Evolutionary conservation across 2,113 vertebrate genomes (phyloP), one percentile per base, ranked within the genome.

Genomic region (Hucho hucho): DNA sequence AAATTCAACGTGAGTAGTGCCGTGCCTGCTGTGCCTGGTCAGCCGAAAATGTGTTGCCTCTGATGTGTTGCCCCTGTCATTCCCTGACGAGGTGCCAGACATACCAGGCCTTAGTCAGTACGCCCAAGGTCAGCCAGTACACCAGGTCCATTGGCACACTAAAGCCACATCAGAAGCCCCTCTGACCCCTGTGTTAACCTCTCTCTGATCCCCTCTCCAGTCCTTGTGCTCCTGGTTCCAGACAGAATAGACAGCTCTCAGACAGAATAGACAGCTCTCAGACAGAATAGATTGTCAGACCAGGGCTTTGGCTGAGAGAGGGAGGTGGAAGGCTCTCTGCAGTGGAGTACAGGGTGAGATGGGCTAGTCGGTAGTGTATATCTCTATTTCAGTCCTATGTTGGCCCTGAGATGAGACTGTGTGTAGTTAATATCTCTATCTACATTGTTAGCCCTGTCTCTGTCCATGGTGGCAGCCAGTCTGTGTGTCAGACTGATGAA

Each of bases 1-100:
- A 99, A 99, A 92, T 98, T 97, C 88, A 97, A 91, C 68, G 97
- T 98, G 93, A 98, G 98, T 99, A 89, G 56, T 72, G 6, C 13
- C 7, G 20, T 43, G 49, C 3, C 47, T 5, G 13, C 47, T 16
- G 13, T 49, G 47, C 16, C 22, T 25, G 12, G 32, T 64, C 49
- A 4, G 32, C 71, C 65, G 14, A 79, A 67, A 78, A 70, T 20
- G 18, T 56, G 53, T 66, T 70, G 63, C 71, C 66, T 75, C 66
- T 65, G 22, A 18, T 13, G 49, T 18, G 49, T 73, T 69, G 79
- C 61, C 78, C 70, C 72, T 49, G 13, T 73, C 3, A 3, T 46
- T 66, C n/a, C 59, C 14, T 66, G 75, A 70, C 74, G 68, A 18
- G 7, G 24, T 53, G 12, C 25, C 28, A n/a, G 72, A 75, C 64